These are phyloP conservation scores for Poecilus cupreus DNA, from an alignment of 2,888 invertebrate genomes.

Conservation along the genomic window DNA sequence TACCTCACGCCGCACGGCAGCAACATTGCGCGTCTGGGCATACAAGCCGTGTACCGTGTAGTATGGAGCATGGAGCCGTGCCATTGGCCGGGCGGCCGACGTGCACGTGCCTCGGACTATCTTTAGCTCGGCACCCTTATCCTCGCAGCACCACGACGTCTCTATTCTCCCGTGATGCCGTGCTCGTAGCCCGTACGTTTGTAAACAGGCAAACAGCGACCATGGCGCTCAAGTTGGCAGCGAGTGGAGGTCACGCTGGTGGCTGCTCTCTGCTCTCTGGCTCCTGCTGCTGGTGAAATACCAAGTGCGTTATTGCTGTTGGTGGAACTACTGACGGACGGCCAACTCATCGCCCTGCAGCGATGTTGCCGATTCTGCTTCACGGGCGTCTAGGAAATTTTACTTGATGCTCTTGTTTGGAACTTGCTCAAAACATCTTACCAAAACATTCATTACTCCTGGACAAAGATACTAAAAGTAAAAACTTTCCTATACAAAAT, in stretches of 20 bases:
- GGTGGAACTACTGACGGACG: too few species aligned
- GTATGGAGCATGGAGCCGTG: conserved; percentile 17
- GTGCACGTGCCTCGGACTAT: conserved; percentile 72
- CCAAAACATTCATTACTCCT: not conserved
- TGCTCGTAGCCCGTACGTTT: conserved; percentile 1
- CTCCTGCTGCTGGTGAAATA: not conserved
- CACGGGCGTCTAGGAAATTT: not conserved
- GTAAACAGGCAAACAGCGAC: conserved; percentile 23
- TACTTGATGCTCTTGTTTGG: conserved; percentile 37
- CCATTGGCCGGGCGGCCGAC: conserved; percentile 41
- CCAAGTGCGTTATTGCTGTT: conserved; percentile 22
- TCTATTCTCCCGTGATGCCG: not conserved
- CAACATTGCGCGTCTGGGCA: conserved; percentile 10
- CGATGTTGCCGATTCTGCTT: not conserved
- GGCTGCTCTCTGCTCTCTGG: not conserved
- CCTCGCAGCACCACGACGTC: conserved; percentile 61
- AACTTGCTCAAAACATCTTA: not conserved
- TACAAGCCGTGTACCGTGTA: not conserved
- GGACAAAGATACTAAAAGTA: too few species aligned
- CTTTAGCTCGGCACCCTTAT: conserved; percentile 72
- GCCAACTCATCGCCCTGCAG: not conserved
- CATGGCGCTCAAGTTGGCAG: conserved; percentile 52
- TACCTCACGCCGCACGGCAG: not conserved
- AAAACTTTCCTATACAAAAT: too few species aligned
- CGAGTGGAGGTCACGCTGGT: conserved; percentile 11